Percentiles rank a stretch among this genome's conserved stretches.
phyloP scores from a whole-genome alignment of 2,113 vertebrate genomes.

The Leptocoma aspasia region DNA sequence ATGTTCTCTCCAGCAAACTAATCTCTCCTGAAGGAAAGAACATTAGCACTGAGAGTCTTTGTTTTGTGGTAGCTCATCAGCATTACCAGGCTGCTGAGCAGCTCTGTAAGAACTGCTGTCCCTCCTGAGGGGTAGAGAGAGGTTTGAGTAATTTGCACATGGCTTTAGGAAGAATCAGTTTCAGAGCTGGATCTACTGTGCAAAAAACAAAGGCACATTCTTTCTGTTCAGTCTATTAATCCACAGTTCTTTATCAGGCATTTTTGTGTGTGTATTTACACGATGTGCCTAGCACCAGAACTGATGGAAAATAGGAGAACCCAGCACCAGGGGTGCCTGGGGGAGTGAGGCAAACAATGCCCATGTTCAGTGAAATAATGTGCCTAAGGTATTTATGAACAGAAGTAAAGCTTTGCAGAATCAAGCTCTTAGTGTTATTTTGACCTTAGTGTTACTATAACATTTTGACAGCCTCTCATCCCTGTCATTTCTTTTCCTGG shows the following conservation, averaged over 20 bases:
- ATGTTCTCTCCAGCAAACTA: background rate
- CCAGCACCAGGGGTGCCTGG: background rate
- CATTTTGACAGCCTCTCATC: background rate
- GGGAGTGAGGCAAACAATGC: background rate
- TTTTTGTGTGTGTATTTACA: background rate
- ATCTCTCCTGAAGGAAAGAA: background rate
- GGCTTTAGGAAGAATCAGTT: background rate
- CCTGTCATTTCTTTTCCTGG: background rate
- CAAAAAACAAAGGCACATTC: background rate
- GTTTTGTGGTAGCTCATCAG: background rate
- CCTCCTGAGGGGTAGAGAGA: background rate
- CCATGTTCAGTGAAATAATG: background rate
- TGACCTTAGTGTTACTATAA: background rate
- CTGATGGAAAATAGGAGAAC: background rate
- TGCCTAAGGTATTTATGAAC: background rate
- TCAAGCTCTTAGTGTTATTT: background rate
- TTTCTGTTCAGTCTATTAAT: background rate
- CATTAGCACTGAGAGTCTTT: background rate
- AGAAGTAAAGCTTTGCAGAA: background rate
- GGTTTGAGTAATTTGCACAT: background rate
- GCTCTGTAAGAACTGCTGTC: background rate
- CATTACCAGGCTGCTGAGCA: background rate
- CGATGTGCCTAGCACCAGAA: background rate
- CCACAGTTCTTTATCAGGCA: too few relatives aligned
- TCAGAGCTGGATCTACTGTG: background rate